A percentile compares a stretch with the other conserved stretches of the same genome.
phyloP scores from a whole-genome alignment of 1,140 invertebrate species.

The Fopius arisanus region DNA sequence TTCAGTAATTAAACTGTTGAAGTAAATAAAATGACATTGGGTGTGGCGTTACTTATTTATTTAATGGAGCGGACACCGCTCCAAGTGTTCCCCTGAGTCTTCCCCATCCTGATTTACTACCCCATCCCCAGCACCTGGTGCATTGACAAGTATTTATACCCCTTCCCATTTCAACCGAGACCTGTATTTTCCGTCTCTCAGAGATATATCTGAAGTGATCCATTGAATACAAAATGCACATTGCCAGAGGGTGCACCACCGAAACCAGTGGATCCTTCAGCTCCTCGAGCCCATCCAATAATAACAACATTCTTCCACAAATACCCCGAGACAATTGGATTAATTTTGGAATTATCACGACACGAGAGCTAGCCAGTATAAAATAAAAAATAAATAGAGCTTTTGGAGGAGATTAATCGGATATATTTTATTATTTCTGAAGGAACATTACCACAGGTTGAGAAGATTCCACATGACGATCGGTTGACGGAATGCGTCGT shows the following conservation, averaged over 20 bases:
- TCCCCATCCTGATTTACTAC: not conserved
- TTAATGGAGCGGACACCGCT: not conserved
- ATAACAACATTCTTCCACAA: not conserved
- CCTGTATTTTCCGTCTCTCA: not conserved
- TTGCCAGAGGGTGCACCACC: not conserved
- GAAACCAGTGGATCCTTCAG: not conserved
- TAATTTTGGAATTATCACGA: not conserved
- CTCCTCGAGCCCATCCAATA: not conserved
- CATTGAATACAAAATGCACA: not conserved
- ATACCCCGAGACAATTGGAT: not conserved
- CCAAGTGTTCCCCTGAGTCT: not conserved
- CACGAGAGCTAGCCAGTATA: not conserved
- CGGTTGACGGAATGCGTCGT: too few species aligned
- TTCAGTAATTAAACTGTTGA: too few species aligned
- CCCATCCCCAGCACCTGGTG: not conserved
- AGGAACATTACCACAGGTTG: too few species aligned
- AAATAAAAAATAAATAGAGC: too few species aligned
- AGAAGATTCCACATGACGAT: too few species aligned
- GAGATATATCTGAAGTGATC: not conserved
- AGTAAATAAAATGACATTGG: not conserved
- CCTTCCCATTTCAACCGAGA: not conserved
- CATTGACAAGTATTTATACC: not conserved
- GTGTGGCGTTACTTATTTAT: not conserved
- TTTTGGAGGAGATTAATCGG: too few species aligned
- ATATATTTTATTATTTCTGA: too few species aligned